Conservation (phyloP, 2,797 vertebrate species). For the Crocidura indochinensis region DNA sequence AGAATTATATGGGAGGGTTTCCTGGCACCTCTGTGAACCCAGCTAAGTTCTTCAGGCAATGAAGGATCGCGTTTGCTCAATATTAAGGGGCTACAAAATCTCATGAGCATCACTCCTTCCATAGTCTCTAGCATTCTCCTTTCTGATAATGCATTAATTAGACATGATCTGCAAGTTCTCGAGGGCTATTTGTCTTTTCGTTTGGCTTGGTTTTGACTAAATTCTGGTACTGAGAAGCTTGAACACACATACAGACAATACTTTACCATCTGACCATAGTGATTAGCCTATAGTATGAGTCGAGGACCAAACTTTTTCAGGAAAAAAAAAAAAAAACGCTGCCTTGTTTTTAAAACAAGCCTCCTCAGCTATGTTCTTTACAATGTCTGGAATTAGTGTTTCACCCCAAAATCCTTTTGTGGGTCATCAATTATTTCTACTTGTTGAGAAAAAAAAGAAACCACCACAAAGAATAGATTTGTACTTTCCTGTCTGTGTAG, state of each 20-base stretch:
- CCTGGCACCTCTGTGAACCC: slow-evolving; percentile 81
- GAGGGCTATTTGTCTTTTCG: slow-evolving; percentile 68
- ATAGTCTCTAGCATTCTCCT: slow-evolving; percentile 82
- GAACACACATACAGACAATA: slow-evolving; percentile 78
- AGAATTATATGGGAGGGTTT: slow-evolving; percentile 75
- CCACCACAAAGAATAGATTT: slow-evolving; percentile 86
- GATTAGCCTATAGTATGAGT: slow-evolving; percentile 89
- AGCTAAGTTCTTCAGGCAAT: slow-evolving; percentile 79
- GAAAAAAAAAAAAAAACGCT: slow-evolving; percentile 87
- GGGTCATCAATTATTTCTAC: slow-evolving; percentile 91
- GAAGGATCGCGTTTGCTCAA: slow-evolving; percentile 84
- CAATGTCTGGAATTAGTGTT: slow-evolving; percentile 90
- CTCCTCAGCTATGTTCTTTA: slow-evolving; percentile 93
- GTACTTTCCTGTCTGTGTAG: slow-evolving; percentile 90
- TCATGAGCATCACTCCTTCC: slow-evolving; percentile 73
- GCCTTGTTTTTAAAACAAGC: slow-evolving; percentile 92
- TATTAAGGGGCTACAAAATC: slow-evolving; percentile 78
- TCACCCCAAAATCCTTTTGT: slow-evolving; percentile 90
- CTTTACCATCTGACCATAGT: slow-evolving; percentile 87
- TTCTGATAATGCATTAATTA: slow-evolving; percentile 85
- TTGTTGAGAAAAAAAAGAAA: slow-evolving; percentile 80
- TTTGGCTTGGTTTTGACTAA: slow-evolving; percentile 78
- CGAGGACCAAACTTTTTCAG: slow-evolving; percentile 93
- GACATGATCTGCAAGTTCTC: slow-evolving; percentile 80
- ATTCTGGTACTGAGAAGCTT: slow-evolving; percentile 83